These are phyloP conservation scores for Nomada goodeniana DNA, from an alignment of 2,888 invertebrate genomes.

Conservation along the genomic window DNA sequence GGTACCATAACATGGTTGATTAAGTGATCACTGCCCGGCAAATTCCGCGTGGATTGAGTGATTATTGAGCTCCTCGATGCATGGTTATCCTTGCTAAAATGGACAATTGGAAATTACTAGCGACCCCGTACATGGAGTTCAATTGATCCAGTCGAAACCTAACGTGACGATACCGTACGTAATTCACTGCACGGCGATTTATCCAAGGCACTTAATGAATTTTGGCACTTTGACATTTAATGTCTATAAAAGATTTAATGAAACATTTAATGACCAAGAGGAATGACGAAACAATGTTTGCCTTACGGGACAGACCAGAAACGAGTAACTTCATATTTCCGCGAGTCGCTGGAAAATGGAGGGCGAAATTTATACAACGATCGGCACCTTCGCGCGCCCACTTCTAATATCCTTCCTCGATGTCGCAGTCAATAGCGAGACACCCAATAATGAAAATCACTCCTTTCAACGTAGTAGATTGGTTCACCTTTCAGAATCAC, in stretches of 20 bases:
- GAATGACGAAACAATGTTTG: background rate
- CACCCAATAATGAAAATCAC: constrained; percentile 42
- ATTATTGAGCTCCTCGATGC: constrained; percentile 38
- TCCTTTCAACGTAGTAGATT: constrained; percentile 30
- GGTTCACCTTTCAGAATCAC: constrained; percentile 37
- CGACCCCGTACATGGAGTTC: constrained; percentile 14
- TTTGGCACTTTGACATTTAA: too few relatives aligned
- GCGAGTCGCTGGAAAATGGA: constrained; percentile 4
- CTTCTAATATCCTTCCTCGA: constrained; percentile 26
- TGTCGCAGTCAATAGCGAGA: constrained; percentile 1
- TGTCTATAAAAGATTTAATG: too few relatives aligned
- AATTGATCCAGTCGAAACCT: constrained; percentile 20
- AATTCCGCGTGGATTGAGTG: constrained; percentile 23
- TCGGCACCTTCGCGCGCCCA: constrained; percentile 6
- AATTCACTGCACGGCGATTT: background rate
- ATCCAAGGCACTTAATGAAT: background rate
- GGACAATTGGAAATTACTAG: constrained; percentile 61
- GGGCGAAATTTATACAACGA: constrained; percentile 15
- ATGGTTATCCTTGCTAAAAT: constrained; percentile 47
- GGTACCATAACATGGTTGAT: constrained; percentile 13
- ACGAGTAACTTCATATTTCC: background rate
- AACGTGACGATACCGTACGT: background rate
- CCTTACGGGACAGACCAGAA: background rate
- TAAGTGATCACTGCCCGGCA: constrained; percentile 28
- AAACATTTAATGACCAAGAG: background rate